Evolutionary conservation across 2,113 vertebrate genomes (phyloP).

Genomic region (Melanerpes formicivorus): DNA sequence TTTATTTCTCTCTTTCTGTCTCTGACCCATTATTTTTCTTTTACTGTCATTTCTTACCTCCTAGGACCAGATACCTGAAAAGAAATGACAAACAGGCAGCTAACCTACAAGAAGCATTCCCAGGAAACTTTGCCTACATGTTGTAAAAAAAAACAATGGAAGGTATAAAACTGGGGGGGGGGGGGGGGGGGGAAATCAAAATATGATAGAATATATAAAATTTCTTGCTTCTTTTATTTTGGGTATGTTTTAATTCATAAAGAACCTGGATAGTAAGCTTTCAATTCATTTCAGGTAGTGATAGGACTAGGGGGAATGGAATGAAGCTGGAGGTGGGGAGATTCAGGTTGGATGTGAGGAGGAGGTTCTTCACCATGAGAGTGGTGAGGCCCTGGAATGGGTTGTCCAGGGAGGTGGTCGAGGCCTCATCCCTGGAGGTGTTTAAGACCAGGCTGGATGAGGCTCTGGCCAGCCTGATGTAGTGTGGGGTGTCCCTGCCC

Average conservation of each 20-base stretch:
- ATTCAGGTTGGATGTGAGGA: too few relatives aligned
- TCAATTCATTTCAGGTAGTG: too few relatives aligned
- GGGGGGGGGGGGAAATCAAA: too few relatives aligned
- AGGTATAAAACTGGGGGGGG: background rate
- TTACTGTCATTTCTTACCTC: background rate
- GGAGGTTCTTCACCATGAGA: too few relatives aligned
- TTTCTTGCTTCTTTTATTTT: background rate
- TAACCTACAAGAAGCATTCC: background rate
- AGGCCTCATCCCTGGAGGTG: too few relatives aligned
- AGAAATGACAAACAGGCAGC: background rate
- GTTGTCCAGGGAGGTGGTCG: too few relatives aligned
- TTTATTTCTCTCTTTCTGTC: background rate
- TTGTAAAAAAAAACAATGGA: background rate
- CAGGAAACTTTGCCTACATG: background rate
- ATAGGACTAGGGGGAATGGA: too few relatives aligned
- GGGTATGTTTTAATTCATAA: background rate
- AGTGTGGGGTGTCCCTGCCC: too few relatives aligned
- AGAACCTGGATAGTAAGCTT: background rate
- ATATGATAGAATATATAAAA: background rate
- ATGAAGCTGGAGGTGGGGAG: too few relatives aligned
- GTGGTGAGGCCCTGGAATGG: too few relatives aligned
- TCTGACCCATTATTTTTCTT: background rate
- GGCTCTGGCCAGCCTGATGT: too few relatives aligned
- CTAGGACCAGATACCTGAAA: background rate
- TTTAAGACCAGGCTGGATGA: too few relatives aligned